phyloP scores from a whole-genome alignment of 1,140 invertebrate species.

The Pseudomyrmex cubaensis region DNA sequence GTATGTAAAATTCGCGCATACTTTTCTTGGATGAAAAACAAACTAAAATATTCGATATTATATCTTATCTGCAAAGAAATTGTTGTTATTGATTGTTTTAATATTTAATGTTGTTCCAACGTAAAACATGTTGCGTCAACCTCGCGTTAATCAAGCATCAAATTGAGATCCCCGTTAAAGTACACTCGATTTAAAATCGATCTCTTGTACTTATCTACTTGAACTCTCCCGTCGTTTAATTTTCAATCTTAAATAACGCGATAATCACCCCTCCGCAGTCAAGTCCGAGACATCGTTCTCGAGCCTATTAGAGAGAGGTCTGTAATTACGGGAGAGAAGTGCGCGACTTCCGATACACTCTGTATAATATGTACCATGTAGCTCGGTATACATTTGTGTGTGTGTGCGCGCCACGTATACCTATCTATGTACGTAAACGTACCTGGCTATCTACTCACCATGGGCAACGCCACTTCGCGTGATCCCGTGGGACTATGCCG shows the following conservation, averaged over 20 bases:
- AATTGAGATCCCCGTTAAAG: conserved; percentile 3
- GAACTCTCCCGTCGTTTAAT: not conserved
- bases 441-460: conserved; percentile 75
- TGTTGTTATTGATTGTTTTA: too few species aligned
- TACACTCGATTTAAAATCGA: not conserved
- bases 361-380: conserved; percentile 42
- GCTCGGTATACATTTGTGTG: not conserved
- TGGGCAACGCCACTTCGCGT: conserved; percentile 77
- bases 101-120: not conserved
- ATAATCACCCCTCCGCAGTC: conserved; percentile 12
- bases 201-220: not conserved
- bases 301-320: not conserved
- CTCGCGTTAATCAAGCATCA: not conserved
- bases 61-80: too few species aligned
- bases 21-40: not conserved
- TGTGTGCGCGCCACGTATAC: not conserved
- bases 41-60: too few species aligned
- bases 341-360: conserved; percentile 36
- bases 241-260: conserved; percentile 19
- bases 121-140: not conserved
- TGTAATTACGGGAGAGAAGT: conserved; percentile 34
- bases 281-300: not conserved
- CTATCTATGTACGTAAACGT: conserved; percentile 33
- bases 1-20: not conserved
- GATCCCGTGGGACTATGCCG: conserved; percentile 74